These are phyloP conservation scores for Aradophagus sp. DNA, from an alignment of 1,140 invertebrate species.

Conservation along the genomic window DNA sequence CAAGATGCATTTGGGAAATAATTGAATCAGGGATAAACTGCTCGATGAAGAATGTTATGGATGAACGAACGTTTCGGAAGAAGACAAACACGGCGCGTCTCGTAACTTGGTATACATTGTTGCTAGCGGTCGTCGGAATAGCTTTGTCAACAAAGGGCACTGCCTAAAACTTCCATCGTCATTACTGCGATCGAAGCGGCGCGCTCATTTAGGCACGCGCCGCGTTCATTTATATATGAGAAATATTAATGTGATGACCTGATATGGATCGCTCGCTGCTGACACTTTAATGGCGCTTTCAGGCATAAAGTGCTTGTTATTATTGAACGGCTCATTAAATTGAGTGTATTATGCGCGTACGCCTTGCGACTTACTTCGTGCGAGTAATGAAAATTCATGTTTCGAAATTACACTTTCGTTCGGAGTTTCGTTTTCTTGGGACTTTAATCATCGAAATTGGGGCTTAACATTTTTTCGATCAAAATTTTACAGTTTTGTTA, in stretches of 20 bases:
- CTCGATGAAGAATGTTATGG: neutral
- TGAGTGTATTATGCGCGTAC: slow-evolving; percentile 41
- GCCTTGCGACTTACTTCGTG: slow-evolving; percentile 6
- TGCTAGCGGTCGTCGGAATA: slow-evolving; percentile 18
- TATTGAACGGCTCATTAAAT: slow-evolving; percentile 55
- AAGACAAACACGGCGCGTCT: slow-evolving; percentile 3
- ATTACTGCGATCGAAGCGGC: slow-evolving; percentile 18
- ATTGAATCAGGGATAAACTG: slow-evolving; percentile 3
- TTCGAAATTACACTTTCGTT: slow-evolving; percentile 12
- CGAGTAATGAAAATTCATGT: slow-evolving; percentile 14
- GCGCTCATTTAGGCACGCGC: slow-evolving; percentile 51
- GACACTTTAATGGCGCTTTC: slow-evolving; percentile 56
- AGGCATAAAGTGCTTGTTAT: slow-evolving; percentile 56
- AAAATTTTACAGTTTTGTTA: too few species aligned
- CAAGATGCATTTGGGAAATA: slow-evolving; percentile 19
- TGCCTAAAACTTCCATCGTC: slow-evolving; percentile 40
- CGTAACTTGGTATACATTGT: slow-evolving; percentile 8
- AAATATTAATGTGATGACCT: slow-evolving; percentile 56
- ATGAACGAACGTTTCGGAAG: slow-evolving; percentile 25
- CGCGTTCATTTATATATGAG: slow-evolving; percentile 50
- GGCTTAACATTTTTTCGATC: too few species aligned
- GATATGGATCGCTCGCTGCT: slow-evolving; percentile 57
- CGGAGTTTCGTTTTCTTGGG: neutral
- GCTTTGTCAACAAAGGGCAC: slow-evolving; percentile 25
- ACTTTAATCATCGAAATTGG: too few species aligned